These are phyloP conservation scores for Leptopilina drosophilae DNA, from an alignment of 2,888 invertebrate species.

Conservation along the genomic window DNA sequence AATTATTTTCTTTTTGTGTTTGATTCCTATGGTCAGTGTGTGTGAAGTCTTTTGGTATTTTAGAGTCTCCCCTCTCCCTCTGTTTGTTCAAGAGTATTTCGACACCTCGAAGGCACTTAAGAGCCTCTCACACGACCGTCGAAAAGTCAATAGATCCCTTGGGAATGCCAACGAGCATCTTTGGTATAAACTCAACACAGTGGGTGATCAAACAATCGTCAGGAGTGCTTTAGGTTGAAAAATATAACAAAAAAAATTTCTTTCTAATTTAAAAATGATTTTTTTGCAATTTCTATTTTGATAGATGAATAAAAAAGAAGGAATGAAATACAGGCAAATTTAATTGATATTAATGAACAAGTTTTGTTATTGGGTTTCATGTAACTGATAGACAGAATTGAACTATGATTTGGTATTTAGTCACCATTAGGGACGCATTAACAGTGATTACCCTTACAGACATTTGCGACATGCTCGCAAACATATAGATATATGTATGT, in stretches of 20 bases:
- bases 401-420: conserved; percentile 75
- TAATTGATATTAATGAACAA: conserved; percentile 17
- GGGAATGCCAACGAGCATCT: conserved; percentile 63
- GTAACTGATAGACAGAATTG: conserved; percentile 65
- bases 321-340: neutral
- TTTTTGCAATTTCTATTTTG: too few species aligned
- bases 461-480: conserved; percentile 38
- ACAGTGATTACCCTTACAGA: conserved; percentile 69
- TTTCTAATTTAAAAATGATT: too few species aligned
- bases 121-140: conserved; percentile 64
- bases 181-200: conserved; percentile 53
- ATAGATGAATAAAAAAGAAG: too few species aligned
- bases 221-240: conserved; percentile 21
- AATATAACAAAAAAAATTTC: too few species aligned
- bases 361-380: neutral
- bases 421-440: conserved; percentile 74
- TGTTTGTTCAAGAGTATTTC: conserved; percentile 72
- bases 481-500: neutral
- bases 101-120: conserved; percentile 70
- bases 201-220: conserved; percentile 62
- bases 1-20: conserved; percentile 48
- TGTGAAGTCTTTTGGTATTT: conserved; percentile 62
- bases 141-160: conserved; percentile 66
- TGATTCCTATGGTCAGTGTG: conserved; percentile 55
- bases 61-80: conserved; percentile 52